Evolutionary conservation across 1,140 invertebrate genomes (phyloP).

Genomic region (Heterodera carotae): DNA sequence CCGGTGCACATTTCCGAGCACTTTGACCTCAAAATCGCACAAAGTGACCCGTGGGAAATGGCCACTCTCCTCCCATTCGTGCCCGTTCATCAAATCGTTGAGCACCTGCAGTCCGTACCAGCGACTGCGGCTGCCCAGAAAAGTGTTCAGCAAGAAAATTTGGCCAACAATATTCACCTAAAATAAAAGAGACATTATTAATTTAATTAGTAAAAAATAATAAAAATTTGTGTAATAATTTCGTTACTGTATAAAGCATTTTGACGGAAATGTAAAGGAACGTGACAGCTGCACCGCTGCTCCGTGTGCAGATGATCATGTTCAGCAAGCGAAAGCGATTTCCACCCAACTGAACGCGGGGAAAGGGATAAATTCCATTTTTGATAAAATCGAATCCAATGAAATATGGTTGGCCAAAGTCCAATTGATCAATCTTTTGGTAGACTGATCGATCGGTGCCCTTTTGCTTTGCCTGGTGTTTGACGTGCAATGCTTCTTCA

Average conservation of each 20-base stretch:
- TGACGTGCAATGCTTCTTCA: slow-evolving; percentile 64
- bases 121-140: slow-evolving; percentile 57
- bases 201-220: not conserved
- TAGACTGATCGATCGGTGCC: too few relatives aligned
- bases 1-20: slow-evolving; percentile 63
- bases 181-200: not conserved
- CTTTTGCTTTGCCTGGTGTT: slow-evolving; percentile 61
- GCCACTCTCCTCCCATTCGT: slow-evolving; percentile 65
- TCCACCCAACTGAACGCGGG: slow-evolving; percentile 59
- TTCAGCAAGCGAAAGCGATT: slow-evolving; percentile 61
- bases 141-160: slow-evolving; percentile 62
- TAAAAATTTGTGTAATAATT: not conserved
- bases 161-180: slow-evolving; percentile 59
- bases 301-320: slow-evolving; percentile 63
- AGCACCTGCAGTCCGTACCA: slow-evolving; percentile 63
- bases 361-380: not conserved
- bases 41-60: slow-evolving; percentile 63
- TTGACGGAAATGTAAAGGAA: slow-evolving; percentile 65
- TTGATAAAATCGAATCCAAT: too few relatives aligned
- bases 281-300: slow-evolving; percentile 64
- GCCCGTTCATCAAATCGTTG: slow-evolving; percentile 63
- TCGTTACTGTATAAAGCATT: slow-evolving; percentile 60
- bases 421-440: too few relatives aligned
- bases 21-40: slow-evolving; percentile 66
- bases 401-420: too few relatives aligned